A percentile compares a stretch with the other conserved stretches of the same genome.
These are phyloP conservation scores for Takifugu rubripes DNA, from an alignment of 2,797 vertebrate species.

Conservation along the genomic window DNA sequence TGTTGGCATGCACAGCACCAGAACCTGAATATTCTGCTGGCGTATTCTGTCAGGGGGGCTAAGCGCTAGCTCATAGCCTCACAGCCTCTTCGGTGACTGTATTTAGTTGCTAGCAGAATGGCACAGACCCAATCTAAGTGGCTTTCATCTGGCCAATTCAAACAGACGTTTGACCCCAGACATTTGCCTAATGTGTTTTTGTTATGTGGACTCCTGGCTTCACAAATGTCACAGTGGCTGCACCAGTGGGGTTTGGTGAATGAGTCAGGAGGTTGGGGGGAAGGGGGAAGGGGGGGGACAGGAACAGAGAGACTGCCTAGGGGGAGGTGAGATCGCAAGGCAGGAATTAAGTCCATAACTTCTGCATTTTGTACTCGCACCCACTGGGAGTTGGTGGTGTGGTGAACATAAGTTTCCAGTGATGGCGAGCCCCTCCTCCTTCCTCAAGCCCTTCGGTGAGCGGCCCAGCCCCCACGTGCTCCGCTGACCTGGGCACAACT, in stretches of 20 bases:
- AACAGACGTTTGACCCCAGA: slow-evolving; percentile 80
- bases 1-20: slow-evolving; percentile 25
- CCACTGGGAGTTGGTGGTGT: slow-evolving; percentile 58
- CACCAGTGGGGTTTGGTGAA: slow-evolving; percentile 62
- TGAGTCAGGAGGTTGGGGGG: slow-evolving; percentile 46
- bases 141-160: slow-evolving; percentile 81
- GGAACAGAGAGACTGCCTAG: slow-evolving; percentile 43
- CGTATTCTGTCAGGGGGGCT: slow-evolving; percentile 54
- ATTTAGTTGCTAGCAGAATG: slow-evolving; percentile 67
- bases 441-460: slow-evolving; percentile 48
- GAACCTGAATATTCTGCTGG: slow-evolving; percentile 37
- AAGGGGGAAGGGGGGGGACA: slow-evolving; percentile 5
- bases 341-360: slow-evolving; percentile 63
- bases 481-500: slow-evolving; percentile 73
- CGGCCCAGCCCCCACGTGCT: slow-evolving; percentile 38
- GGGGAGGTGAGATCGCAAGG: slow-evolving; percentile 42
- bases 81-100: slow-evolving; percentile 58
- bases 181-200: slow-evolving; percentile 85
- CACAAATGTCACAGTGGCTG: slow-evolving; percentile 77
- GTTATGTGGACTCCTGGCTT: slow-evolving; percentile 80
- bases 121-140: slow-evolving; percentile 69
- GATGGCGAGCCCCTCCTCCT: slow-evolving; percentile 26
- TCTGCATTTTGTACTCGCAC: slow-evolving; percentile 63
- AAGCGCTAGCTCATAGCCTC: slow-evolving; percentile 47
- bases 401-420: slow-evolving; percentile 56